Evolutionary conservation across 2,113 vertebrate genomes (phyloP), one percentile per base, ranked within the genome.

Genomic region (Nerophis lumbriciformis): DNA sequence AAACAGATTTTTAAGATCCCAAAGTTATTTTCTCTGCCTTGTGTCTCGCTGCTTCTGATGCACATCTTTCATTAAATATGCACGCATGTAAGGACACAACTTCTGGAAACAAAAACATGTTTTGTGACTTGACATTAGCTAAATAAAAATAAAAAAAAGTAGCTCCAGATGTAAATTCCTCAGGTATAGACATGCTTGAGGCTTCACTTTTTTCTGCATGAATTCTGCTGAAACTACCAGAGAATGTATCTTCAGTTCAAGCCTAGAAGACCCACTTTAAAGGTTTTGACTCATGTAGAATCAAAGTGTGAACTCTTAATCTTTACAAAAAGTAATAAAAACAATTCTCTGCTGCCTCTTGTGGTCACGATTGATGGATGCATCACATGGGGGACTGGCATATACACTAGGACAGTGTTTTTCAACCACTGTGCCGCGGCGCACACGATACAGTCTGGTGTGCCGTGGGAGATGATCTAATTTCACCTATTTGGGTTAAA

Each of bases 11-110:
- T 65, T 63, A 49, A 13, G n/a, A 50, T 36, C 37, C 48, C 15
- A 15, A 59, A 63, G 16, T 53, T 28, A 37, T 28, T 11, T 28
- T 53, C 36, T 42, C 45, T 5, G 21, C 21, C 69, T 69, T 21
- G 56, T 67, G 12, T 69, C 66, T 75, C 59, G 55, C 47, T 48
- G 72, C 58, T 73, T 82, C 68, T 12, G 50, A 69, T 75, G 66
- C 79, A 88, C 78, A 74, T 80, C 76, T 85, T 86, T 85, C 74
- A 76, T 66, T 83, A 72, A 77, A 78, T 49, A 82, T 71, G 56
- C 49, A 65, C 65, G 77, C 77, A 68, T 79, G 69, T 76, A 50
- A 54, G 59, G 63, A 70, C 69, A 79, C 52, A 69, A 68, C 37
- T 54, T 72, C 8, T 47, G 53, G 45, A 64, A 68, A 58, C 51